A percentile compares a stretch with the other conserved stretches of the same genome.
Conservation (phyloP, 2,113 vertebrate genomes). For the Piaya cayana region DNA sequence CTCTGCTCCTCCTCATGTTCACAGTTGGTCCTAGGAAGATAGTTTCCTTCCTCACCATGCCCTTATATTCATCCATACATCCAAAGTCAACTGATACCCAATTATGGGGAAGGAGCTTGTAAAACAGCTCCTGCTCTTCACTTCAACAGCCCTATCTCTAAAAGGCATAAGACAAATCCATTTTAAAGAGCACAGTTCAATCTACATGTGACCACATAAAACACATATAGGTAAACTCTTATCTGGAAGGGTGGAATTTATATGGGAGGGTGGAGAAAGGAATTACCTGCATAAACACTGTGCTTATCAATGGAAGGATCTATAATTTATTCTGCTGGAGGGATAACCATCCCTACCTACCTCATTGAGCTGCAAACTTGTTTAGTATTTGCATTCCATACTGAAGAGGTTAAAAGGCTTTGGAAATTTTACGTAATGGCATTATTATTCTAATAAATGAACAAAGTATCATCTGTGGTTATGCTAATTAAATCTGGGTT, state of each 20-base stretch:
- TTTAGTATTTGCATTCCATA: slow-evolving; percentile 53
- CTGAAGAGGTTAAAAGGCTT: slow-evolving; percentile 45
- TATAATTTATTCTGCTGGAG: slow-evolving; percentile 49
- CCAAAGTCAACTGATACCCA: background rate
- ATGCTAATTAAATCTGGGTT: slow-evolving; percentile 34
- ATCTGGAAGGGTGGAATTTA: slow-evolving; percentile 45
- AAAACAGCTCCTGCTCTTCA: background rate
- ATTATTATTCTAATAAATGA: slow-evolving; percentile 43
- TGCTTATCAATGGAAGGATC: slow-evolving; percentile 28
- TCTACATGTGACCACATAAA: slow-evolving; percentile 12
- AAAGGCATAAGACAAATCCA: background rate
- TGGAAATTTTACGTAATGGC: slow-evolving; percentile 17
- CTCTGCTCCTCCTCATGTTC: background rate
- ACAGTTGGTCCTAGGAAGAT: background rate
- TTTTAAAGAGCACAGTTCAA: background rate
- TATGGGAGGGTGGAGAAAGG: background rate
- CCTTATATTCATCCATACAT: background rate
- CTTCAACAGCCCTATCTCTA: background rate
- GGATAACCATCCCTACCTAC: slow-evolving; percentile 34
- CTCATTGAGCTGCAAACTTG: slow-evolving; percentile 6
- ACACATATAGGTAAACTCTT: slow-evolving; percentile 21
- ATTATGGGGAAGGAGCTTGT: background rate
- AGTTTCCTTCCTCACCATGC: background rate
- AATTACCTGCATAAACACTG: slow-evolving; percentile 17
- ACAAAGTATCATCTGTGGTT: background rate